Evolutionary conservation across 2,888 invertebrate genomes (phyloP), one percentile per base, ranked within the genome.

Genomic region (Melanostoma scalare): DNA sequence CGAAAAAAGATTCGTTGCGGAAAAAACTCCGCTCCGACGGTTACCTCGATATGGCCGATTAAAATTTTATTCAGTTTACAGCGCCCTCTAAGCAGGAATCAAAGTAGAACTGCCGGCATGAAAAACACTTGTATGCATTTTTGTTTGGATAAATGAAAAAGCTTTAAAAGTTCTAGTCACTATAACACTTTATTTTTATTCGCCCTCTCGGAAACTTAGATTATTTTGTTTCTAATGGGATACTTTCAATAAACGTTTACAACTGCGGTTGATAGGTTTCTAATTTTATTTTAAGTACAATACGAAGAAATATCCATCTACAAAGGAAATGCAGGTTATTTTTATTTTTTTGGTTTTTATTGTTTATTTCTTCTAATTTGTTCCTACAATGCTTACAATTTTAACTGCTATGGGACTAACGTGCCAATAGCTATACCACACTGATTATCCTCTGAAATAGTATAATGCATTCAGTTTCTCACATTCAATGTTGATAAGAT

Each of bases 311-410:
- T 44, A 5, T 8, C 9, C 56, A 46, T 63, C 46, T 55, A 63
- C 48, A 65, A 50, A 48, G 20, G 4, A 74, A 74, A 74, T 74
- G 73, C 65, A 56, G 1, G 4, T 38, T 3, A 6, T 55, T 48
- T 46, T 30, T 3, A 10, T 63, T 35, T 1, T 35, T 53, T 42
- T 4, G 10, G 6, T 48, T 20, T 53, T 46, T 52, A 6, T 50
- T 40, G n/a, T 3, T 58, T 48, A 48, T 58, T 36, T 50, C 56
- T 50, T 33, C 50, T 36, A 56, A 50, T 58, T 58, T 33, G 4
- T 40, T 36, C 38, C 55, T 65, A 74, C n/a, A 9, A 46, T 20
- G 44, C 55, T 56, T 69, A 33, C 44, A 48, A 56, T 56, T 20
- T 20, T 20, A 56, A 56, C 30, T 56, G n/a, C 31, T 3, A 42